Evolutionary conservation across 2,797 vertebrate genomes (phyloP).

Genomic region (Epinephelus coioides): DNA sequence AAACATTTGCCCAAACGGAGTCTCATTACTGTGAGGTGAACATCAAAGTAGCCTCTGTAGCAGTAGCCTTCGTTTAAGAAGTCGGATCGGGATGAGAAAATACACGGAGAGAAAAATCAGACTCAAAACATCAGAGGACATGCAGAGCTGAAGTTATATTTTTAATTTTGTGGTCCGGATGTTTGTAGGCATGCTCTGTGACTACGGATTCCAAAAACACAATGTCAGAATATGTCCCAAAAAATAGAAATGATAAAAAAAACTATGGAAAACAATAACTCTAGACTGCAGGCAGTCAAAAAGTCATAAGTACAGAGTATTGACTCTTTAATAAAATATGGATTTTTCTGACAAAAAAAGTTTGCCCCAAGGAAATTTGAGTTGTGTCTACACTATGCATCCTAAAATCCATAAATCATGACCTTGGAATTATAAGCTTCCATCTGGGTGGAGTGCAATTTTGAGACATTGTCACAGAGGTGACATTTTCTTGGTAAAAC

Average conservation of each 20-base stretch:
- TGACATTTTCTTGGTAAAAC: slow-evolving; percentile 6
- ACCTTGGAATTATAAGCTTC: slow-evolving; percentile 48
- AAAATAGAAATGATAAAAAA: slow-evolving; percentile 5
- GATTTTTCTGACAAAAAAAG: slow-evolving; percentile 45
- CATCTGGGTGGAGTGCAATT: slow-evolving; percentile 14
- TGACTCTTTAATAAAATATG: slow-evolving; percentile 64
- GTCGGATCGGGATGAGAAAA: slow-evolving; percentile 22
- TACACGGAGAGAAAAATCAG: not conserved
- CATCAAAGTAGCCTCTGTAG: slow-evolving; percentile 46
- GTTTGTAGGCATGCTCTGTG: slow-evolving; percentile 21
- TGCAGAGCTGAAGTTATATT: slow-evolving; percentile 10
- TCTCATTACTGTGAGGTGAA: slow-evolving; percentile 32
- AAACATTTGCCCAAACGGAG: slow-evolving; percentile 13
- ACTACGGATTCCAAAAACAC: slow-evolving; percentile 25
- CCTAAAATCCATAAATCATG: slow-evolving; percentile 62
- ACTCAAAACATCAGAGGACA: slow-evolving; percentile 1
- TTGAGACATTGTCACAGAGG: slow-evolving; percentile 16
- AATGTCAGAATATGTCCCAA: slow-evolving; percentile 2
- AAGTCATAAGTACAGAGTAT: slow-evolving; percentile 52
- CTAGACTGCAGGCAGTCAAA: slow-evolving; percentile 35
- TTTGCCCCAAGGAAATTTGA: slow-evolving; percentile 49
- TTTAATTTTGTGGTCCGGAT: slow-evolving; percentile 11
- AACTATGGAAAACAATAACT: slow-evolving; percentile 28
- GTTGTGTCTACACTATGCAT: slow-evolving; percentile 35
- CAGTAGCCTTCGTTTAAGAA: slow-evolving; percentile 11